Conservation (phyloP, 2,888 invertebrate species). For the Morinoia aosen region DNA sequence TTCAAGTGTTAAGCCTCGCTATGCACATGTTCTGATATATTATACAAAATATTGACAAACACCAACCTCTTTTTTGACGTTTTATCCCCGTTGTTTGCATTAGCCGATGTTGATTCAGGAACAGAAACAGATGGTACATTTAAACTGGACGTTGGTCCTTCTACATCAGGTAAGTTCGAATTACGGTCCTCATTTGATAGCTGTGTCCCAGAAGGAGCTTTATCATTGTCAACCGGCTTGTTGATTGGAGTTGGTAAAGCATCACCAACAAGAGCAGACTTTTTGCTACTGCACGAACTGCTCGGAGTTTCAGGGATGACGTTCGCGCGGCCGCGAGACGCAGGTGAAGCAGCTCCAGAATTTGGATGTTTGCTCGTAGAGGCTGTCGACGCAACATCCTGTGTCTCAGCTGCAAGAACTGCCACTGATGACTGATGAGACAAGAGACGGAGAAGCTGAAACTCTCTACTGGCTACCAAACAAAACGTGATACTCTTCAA, state of each 20-base stretch:
- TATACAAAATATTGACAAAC: no score
- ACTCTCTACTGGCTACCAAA: background rate
- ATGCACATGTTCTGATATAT: no score
- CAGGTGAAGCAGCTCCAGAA: background rate
- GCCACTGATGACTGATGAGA: background rate
- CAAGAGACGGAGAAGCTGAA: background rate
- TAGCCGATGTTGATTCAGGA: background rate
- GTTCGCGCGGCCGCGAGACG: background rate
- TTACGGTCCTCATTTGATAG: background rate
- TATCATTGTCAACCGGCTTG: background rate
- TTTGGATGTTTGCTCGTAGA: background rate
- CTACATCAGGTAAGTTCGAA: background rate
- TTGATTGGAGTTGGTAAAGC: background rate
- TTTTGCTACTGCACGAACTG: background rate
- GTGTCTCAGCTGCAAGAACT: background rate
- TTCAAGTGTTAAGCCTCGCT: no score
- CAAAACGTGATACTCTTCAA: background rate
- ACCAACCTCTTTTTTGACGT: background rate
- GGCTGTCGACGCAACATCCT: background rate
- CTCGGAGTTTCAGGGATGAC: slow-evolving; percentile 37
- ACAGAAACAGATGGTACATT: background rate
- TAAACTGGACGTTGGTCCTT: background rate
- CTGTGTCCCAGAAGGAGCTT: background rate
- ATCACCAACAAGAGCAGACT: background rate
- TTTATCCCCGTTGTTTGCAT: background rate